Base-by-base conservation (phyloP, 2,113 vertebrate species). In the Azemiops feae region DNA sequence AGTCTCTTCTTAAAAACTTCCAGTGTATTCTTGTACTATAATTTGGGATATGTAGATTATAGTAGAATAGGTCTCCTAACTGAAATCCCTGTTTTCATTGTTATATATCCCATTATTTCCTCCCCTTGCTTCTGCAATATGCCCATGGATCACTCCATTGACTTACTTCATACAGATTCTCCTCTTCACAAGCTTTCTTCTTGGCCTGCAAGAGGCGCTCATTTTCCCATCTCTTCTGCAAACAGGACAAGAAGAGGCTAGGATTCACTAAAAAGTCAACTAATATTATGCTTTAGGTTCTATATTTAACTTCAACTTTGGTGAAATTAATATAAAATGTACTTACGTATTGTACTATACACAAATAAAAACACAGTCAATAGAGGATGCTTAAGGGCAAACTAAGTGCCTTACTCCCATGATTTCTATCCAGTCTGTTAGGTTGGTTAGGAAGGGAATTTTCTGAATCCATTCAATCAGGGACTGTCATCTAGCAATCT, bases 161-260 rank as follows among this genome's bases (percentile, higher is more conserved):
- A 22, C 94, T 96, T 88, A 97, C 97, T 94, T 96, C 96, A 9
- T 97, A 97, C 4, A 97, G 95, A 88, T 97, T 97, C 94, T 97
- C 97, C 12, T 97, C 97, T 69, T 97, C 97, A 0, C 94, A 96
- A 30, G 95, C 94, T 69, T 95, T 95, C 30, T 81, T 94, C 58
- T 85, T 27, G 1, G 93, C 93, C 12, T 94, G 20, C 16, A 94
- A 93, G 1, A 97, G 96, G 11, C 95, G 96, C 92, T 97, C 90
- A 0, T 95, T 97, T 93, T 97, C 97, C 97, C 96, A 97, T 0
- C 96, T 95, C 92, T 97, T 97, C 97, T 97, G 86, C 22, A 22
- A 52, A n/a, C 8, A 88, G 14, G 3, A 54, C 6, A 57, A 92
- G 39, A 18, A 14, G 9, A 10, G 16, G 16, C 30, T 22, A 52